Evolutionary conservation across 2,888 invertebrate species (phyloP), one percentile per base, ranked within the genome.

Genomic region (Lasiommata megera): DNA sequence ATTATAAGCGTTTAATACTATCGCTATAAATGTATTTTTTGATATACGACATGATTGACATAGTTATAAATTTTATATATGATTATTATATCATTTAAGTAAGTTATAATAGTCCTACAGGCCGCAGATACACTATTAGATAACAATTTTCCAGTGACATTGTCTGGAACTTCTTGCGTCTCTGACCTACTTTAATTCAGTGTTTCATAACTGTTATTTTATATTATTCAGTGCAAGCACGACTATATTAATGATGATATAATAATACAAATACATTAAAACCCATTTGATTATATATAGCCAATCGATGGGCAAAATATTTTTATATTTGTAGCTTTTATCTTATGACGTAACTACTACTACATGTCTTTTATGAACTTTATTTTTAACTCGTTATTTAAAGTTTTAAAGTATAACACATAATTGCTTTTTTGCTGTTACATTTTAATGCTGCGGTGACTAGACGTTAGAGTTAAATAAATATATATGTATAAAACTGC

Each of bases 361-460:
- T 7, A 36, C 51, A 12, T 55, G 46, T 51, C 36, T 46, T 48
- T 54, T 50, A 34, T 47, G 23, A 36, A 52, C 6, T 37, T 52
- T 17, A 37, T 51, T 47, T 48, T 53, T 41, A 43, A 14, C 12
- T 11, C 6, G 31, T 48, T 59, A 28, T 14, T 34, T 34, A 11
- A 34, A 34, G 28, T 12, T 14, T 34, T 34, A 11, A 34, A 34
- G 28, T 12, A 23, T 44, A 48, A 34, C 7, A 34, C 52, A 44
- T 31, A 9, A 54, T 31, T 29, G 38, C 63, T 23, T 23, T 14
- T 40, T 40, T 16, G 29, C 12, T 38, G 12, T 51, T 50, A 23
- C 17, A 18, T 51, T 28, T 31, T 69, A 82, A 84, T 83, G 82
- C 80, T 80, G 83, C 74, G 77, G 80, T 87, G 88, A 88, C 88